Conservation (phyloP, 2,113 vertebrate species). For the Poeciliopsis turrubarensis region DNA sequence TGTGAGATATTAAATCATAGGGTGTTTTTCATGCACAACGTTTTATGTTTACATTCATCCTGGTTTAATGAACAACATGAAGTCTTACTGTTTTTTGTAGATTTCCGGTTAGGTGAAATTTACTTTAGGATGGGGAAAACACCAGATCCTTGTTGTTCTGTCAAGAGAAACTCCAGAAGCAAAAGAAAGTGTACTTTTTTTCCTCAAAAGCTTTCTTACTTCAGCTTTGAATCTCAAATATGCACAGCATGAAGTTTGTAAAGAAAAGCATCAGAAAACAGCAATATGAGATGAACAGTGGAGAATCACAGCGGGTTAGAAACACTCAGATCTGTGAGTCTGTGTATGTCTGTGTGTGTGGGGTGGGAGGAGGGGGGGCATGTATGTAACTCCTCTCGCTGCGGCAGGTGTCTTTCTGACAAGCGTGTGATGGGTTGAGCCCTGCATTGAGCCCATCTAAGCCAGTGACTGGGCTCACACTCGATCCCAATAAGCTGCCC, state of each 20-base stretch:
- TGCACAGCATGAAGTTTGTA: neutral
- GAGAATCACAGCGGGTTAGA: slow-evolving; percentile 12
- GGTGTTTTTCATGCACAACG: too few species aligned
- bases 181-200: too few species aligned
- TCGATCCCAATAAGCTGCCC: slow-evolving; percentile 75
- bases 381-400: slow-evolving; percentile 53
- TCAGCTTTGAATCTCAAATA: too few species aligned
- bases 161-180: too few species aligned
- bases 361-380: neutral
- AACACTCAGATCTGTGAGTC: slow-evolving; percentile 6
- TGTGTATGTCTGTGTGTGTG: slow-evolving; percentile 4
- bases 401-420: slow-evolving; percentile 75
- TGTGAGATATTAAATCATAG: too few species aligned
- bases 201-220: too few species aligned
- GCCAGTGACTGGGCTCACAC: slow-evolving; percentile 67
- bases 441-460: slow-evolving; percentile 74
- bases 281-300: slow-evolving; percentile 12
- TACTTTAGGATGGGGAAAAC: too few species aligned
- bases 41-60: too few species aligned
- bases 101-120: too few species aligned
- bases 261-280: slow-evolving; percentile 20
- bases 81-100: too few species aligned
- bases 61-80: too few species aligned
- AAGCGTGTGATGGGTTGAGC: slow-evolving; percentile 79
- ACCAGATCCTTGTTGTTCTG: too few species aligned